Evolutionary conservation across 1,140 invertebrate genomes (phyloP).

Genomic region (Hycleus cichorii): DNA sequence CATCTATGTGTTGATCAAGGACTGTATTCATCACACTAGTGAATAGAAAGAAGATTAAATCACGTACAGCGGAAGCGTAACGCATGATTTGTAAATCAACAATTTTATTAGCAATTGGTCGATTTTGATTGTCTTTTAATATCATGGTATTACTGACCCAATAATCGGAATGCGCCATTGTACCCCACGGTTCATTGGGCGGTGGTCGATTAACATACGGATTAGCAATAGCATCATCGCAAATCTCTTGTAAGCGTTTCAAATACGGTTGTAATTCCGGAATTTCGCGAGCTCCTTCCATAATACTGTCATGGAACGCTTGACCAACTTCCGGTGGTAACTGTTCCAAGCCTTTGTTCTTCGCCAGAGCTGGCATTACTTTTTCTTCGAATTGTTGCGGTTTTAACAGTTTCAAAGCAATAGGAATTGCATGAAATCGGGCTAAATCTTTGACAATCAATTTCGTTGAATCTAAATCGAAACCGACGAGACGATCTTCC

Average conservation of each 20-base stretch:
- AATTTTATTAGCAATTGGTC: constrained; percentile 47
- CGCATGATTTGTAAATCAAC: constrained; percentile 56
- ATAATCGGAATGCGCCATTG: constrained; percentile 51
- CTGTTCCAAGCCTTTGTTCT: constrained; percentile 32
- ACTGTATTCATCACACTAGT: constrained; percentile 45
- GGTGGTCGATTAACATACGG: constrained; percentile 21
- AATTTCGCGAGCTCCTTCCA: constrained; percentile 32
- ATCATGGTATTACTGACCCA: constrained; percentile 57
- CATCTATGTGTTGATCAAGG: constrained; percentile 41
- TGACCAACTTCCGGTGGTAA: constrained; percentile 27
- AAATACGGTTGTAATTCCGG: constrained; percentile 28
- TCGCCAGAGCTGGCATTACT: constrained; percentile 37
- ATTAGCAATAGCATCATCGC: constrained; percentile 19
- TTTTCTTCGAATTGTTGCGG: constrained; percentile 44
- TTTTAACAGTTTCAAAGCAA: constrained; percentile 47
- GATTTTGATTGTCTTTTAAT: constrained; percentile 23
- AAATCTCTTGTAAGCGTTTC: constrained; percentile 19
- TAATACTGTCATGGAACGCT: constrained; percentile 32
- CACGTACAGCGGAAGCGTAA: constrained; percentile 46
- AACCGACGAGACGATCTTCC: constrained; percentile 43
- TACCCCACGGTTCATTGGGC: constrained; percentile 43
- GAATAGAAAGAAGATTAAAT: constrained; percentile 52
- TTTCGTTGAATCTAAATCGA: constrained; percentile 45
- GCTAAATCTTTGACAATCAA: constrained; percentile 46
- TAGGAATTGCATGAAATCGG: constrained; percentile 50